Conservation (phyloP, 2,113 vertebrate genomes). For the Corythoichthys haematopterus region DNA sequence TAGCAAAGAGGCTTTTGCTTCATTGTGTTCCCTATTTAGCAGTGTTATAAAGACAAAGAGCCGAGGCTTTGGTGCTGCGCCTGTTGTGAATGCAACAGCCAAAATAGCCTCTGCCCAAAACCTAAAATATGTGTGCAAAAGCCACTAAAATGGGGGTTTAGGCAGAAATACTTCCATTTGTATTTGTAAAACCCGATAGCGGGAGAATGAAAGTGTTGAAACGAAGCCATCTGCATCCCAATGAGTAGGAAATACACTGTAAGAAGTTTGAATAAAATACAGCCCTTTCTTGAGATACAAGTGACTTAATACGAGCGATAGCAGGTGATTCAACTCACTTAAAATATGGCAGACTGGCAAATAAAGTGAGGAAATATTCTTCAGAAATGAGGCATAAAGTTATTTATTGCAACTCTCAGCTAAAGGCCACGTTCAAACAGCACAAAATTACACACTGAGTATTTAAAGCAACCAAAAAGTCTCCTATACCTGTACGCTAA, state of each 20-base stretch:
- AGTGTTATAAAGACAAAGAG: conserved; percentile 41
- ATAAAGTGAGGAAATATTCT: no score
- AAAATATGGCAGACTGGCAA: no score
- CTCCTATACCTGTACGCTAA: no score
- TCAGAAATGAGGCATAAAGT: no score
- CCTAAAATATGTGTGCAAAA: conserved; percentile 43
- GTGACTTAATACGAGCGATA: no score
- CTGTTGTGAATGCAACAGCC: conserved; percentile 26
- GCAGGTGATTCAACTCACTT: no score
- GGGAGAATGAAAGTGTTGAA: not conserved
- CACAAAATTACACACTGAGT: no score
- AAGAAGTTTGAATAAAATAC: not conserved
- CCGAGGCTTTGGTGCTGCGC: conserved; percentile 6
- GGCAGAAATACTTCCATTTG: conserved; percentile 34
- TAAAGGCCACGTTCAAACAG: no score
- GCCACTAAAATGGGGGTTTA: conserved; percentile 19
- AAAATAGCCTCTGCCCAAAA: conserved; percentile 43
- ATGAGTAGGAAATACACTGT: no score
- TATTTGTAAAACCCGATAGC: conserved; percentile 16
- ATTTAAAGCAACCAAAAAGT: no score
- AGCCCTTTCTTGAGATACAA: no score
- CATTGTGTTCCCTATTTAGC: conserved; percentile 26
- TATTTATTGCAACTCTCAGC: no score
- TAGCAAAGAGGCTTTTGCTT: conserved; percentile 39
- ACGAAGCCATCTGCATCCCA: not conserved